Percentiles rank a stretch among this genome's conserved stretches.
Conservation (phyloP, 2,113 vertebrate genomes). For the Caracal caracal region DNA sequence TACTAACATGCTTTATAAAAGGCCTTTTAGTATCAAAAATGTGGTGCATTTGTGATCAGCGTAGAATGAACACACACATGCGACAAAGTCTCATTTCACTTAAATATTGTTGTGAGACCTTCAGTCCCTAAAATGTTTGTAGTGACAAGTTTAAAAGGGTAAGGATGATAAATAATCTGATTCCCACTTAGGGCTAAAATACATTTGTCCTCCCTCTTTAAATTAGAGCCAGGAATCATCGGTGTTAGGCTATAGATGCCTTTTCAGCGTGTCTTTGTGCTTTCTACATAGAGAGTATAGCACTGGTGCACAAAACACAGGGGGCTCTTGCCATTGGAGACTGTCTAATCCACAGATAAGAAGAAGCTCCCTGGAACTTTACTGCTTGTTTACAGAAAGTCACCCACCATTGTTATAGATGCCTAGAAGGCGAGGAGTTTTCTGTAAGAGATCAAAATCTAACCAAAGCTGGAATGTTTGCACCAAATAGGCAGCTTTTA, state of each 20-base stretch:
- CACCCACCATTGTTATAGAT: background rate
- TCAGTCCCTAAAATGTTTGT: constrained; percentile 4
- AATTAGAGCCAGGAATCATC: constrained; percentile 32
- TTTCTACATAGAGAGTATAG: background rate
- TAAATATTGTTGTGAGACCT: background rate
- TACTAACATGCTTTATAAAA: constrained; percentile 29
- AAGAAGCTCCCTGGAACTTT: background rate
- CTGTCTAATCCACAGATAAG: background rate
- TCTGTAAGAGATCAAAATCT: background rate
- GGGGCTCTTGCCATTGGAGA: background rate
- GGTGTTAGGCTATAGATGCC: constrained; percentile 6
- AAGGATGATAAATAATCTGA: background rate
- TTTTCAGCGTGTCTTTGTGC: background rate
- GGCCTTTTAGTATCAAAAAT: background rate
- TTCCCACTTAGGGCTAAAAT: constrained; percentile 28
- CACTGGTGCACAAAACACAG: background rate
- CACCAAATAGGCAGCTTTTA: background rate
- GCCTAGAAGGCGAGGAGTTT: background rate
- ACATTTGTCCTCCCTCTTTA: constrained; percentile 1
- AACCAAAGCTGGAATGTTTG: constrained; percentile 14
- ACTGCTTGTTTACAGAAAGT: background rate
- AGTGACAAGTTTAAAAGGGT: constrained; percentile 23
- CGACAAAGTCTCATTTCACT: background rate
- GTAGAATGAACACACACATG: background rate
- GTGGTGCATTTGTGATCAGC: constrained; percentile 14